phyloP scores from a whole-genome alignment of 1,140 invertebrate genomes.

The Drosophila nigrodunni region DNA sequence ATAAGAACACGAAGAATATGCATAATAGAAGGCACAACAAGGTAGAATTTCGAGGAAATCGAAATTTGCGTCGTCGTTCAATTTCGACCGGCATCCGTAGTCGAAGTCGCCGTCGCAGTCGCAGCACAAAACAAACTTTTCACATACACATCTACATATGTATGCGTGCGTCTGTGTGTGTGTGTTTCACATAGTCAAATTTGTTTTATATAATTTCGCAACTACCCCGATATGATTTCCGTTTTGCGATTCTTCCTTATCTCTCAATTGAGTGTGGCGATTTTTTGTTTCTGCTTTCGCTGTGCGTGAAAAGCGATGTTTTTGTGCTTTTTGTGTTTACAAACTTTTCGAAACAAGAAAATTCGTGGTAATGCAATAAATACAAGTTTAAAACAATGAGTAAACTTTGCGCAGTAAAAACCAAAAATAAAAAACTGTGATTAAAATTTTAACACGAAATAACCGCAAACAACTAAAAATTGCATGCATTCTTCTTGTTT shows the following conservation, averaged over 20 bases:
- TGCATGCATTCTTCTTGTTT: slow-evolving; percentile 18
- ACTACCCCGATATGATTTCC: slow-evolving; percentile 76
- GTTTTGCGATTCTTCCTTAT: slow-evolving; percentile 63
- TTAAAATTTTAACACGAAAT: slow-evolving; percentile 49
- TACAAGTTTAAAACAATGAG: slow-evolving; percentile 53
- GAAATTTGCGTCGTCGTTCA: slow-evolving; percentile 77
- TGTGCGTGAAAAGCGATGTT: slow-evolving; percentile 35
- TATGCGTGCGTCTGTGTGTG: slow-evolving; percentile 28
- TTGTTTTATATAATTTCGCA: slow-evolving; percentile 74
- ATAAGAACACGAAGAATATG: slow-evolving; percentile 57
- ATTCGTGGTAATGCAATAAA: slow-evolving; percentile 51
- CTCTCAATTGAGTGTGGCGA: slow-evolving; percentile 50
- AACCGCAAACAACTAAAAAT: slow-evolving; percentile 28
- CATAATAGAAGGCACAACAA: slow-evolving; percentile 74
- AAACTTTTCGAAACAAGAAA: slow-evolving; percentile 52
- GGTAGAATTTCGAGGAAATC: slow-evolving; percentile 82
- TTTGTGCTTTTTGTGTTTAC: slow-evolving; percentile 42
- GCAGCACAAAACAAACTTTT: slow-evolving; percentile 52
- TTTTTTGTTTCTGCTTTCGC: slow-evolving; percentile 42
- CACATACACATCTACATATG: slow-evolving; percentile 21
- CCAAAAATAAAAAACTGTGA: slow-evolving; percentile 58
- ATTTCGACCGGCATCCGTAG: slow-evolving; percentile 61
- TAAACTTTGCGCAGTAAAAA: slow-evolving; percentile 54
- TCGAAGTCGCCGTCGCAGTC: slow-evolving; percentile 16
- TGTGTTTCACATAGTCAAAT: slow-evolving; percentile 57